Evolutionary conservation across 2,113 vertebrate species (phyloP).

Genomic region (Ardeotis arabs): DNA sequence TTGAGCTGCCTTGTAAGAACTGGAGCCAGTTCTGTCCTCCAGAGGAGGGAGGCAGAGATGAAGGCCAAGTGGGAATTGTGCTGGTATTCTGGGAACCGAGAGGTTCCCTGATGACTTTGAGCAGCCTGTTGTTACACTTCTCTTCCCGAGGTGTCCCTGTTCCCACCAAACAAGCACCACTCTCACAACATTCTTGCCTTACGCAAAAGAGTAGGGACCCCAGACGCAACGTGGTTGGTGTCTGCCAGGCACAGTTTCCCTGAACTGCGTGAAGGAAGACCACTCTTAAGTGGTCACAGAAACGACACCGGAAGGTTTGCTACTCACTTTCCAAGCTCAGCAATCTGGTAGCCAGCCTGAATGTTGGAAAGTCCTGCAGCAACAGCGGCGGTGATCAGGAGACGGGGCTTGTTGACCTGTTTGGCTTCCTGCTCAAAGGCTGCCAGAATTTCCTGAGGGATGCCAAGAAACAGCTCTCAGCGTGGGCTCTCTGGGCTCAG

Average conservation of each 20-base stretch:
- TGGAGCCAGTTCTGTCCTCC: neutral
- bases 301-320: too few species aligned
- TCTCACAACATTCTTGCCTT: rapidly evolving
- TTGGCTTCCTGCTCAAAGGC: constrained; percentile 79
- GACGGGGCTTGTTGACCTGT: constrained; percentile 70
- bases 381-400: constrained; percentile 80
- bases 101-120: neutral
- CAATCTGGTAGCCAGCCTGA: constrained; percentile 76
- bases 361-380: constrained; percentile 76
- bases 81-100: neutral
- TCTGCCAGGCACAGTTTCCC: neutral
- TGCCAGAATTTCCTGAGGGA: constrained; percentile 71
- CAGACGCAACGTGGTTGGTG: too few species aligned
- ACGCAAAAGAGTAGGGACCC: neutral
- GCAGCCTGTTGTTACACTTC: neutral
- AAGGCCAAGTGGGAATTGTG: neutral
- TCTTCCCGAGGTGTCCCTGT: neutral
- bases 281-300: too few species aligned
- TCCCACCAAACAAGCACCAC: neutral
- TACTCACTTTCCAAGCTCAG: neutral
- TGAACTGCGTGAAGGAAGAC: rapidly evolving
- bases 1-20: neutral
- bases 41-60: neutral
- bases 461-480: neutral
- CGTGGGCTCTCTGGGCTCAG: neutral